Percentiles rank a stretch among this genome's conserved stretches.
Conservation (phyloP, 2,797 vertebrate genomes). For the Platyrinchus mystaceus region DNA sequence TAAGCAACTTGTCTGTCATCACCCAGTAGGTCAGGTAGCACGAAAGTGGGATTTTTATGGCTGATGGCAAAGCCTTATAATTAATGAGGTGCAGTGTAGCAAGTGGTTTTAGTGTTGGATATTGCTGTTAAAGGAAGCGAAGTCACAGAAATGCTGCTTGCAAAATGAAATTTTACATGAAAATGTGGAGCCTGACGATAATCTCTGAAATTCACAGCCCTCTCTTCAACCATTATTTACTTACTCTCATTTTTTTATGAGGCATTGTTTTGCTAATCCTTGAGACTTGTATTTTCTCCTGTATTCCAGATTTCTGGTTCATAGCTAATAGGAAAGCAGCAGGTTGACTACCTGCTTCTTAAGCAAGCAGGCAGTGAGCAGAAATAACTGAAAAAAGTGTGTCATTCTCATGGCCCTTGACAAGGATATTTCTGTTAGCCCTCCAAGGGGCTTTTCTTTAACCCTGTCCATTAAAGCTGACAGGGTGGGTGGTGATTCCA, state of each 20-base stretch:
- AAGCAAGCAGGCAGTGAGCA: background rate
- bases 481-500: background rate
- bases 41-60: background rate
- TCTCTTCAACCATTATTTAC: background rate
- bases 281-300: background rate
- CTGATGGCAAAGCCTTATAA: background rate
- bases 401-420: background rate
- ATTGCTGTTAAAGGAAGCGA: background rate
- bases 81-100: background rate
- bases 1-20: background rate
- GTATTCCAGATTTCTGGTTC: background rate
- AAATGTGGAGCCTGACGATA: background rate
- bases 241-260: background rate
- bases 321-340: background rate
- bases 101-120: background rate
- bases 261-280: background rate
- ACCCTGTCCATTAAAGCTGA: background rate
- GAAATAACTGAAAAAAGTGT: background rate
- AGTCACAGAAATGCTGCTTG: background rate
- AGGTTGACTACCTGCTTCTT: background rate
- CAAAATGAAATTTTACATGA: background rate
- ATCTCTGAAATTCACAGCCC: background rate
- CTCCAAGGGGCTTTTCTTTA: background rate
- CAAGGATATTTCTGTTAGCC: background rate
- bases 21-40: background rate